A percentile compares a stretch with the other conserved stretches of the same genome.
Evolutionary conservation across 2,113 vertebrate species (phyloP).

Genomic region (Plecturocebus donacophilus): DNA sequence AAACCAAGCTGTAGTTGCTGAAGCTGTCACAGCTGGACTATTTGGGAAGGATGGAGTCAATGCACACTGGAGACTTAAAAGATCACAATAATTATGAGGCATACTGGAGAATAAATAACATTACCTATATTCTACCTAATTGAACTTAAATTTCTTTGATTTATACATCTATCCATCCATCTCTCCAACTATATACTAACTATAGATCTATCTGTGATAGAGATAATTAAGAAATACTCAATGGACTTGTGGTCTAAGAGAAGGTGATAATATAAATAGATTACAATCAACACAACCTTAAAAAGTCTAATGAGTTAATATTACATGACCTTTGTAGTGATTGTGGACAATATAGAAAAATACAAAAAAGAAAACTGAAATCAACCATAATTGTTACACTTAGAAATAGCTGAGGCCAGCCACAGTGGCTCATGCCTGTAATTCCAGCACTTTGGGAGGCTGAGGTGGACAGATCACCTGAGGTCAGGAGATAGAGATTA

Average conservation of each 20-base stretch:
- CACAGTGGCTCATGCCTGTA: no score
- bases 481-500: no score
- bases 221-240: neutral
- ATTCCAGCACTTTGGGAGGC: no score
- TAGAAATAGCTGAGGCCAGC: no score
- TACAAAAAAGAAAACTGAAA: neutral
- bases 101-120: neutral
- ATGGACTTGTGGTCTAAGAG: neutral
- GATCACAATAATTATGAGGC: slow-evolving; percentile 10
- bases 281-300: neutral
- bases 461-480: no score
- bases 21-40: neutral
- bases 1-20: neutral
- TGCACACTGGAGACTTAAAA: slow-evolving; percentile 45
- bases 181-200: neutral
- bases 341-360: slow-evolving; percentile 2
- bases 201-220: neutral
- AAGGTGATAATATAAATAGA: neutral
- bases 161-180: neutral
- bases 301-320: neutral
- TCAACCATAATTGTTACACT: neutral
- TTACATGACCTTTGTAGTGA: neutral
- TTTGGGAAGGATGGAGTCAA: neutral
- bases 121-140: neutral
- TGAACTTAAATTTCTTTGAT: slow-evolving; percentile 4